Conservation (phyloP, 2,113 vertebrate genomes). For the Campylorhamphus procurvoides region DNA sequence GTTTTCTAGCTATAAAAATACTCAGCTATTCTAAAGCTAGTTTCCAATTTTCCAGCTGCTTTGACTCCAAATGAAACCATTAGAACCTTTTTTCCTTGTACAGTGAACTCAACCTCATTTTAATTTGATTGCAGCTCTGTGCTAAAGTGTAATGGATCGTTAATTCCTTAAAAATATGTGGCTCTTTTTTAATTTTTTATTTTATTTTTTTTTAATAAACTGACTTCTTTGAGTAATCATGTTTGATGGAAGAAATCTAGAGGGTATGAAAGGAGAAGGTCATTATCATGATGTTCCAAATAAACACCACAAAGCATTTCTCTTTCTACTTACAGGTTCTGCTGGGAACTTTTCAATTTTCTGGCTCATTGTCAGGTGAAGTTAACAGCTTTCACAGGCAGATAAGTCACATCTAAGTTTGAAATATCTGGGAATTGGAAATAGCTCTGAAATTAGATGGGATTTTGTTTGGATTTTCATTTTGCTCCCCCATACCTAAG, state of each 20-base stretch:
- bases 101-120: slow-evolving; percentile 2
- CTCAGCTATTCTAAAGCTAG: not conserved
- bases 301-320: not conserved
- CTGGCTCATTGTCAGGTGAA: slow-evolving; percentile 23
- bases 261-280: not conserved
- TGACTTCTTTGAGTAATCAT: not conserved
- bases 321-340: slow-evolving; percentile 13
- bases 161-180: not conserved
- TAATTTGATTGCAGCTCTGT: not conserved
- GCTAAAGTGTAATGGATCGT: not conserved
- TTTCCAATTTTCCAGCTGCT: not conserved
- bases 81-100: not conserved
- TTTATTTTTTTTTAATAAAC: not conserved
- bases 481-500: not conserved
- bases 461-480: not conserved
- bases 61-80: not conserved
- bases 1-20: not conserved
- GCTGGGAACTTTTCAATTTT: slow-evolving; percentile 26
- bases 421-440: not conserved
- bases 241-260: slow-evolving; percentile 8
- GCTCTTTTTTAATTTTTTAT: not conserved
- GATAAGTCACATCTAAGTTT: not conserved
- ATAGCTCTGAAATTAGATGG: not conserved
- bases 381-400: slow-evolving; percentile 11
- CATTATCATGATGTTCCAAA: not conserved